Conservation (phyloP, 2,797 vertebrate genomes). For the Thamnophis elegans region DNA sequence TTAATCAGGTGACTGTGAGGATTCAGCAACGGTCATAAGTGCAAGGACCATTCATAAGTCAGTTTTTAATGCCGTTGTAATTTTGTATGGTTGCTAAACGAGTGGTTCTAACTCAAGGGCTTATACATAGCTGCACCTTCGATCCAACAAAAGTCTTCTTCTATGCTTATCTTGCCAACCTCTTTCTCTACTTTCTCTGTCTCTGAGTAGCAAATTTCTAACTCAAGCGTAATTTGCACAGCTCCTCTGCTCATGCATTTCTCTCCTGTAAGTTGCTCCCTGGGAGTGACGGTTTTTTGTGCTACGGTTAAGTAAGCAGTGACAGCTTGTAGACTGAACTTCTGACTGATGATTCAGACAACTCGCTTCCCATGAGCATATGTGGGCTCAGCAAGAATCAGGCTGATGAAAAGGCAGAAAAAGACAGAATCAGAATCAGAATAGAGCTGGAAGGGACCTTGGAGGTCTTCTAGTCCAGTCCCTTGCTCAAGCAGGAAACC, state of each 20-base stretch:
- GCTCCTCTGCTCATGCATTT: neutral
- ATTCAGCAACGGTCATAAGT: neutral
- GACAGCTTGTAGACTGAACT: neutral
- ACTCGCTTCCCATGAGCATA: neutral
- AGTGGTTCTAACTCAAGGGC: neutral
- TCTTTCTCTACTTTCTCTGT: neutral
- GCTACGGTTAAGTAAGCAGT: neutral
- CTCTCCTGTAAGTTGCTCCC: neutral
- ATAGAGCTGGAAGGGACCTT: too few relatives aligned
- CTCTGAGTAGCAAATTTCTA: neutral
- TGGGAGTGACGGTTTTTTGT: neutral
- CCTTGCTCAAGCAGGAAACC: too few relatives aligned
- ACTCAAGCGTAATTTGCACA: neutral
- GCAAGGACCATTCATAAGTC: neutral
- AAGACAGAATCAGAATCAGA: neutral
- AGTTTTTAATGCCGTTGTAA: neutral
- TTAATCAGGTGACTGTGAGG: neutral
- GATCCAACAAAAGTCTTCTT: neutral
- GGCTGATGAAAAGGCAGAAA: neutral
- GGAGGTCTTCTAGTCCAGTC: too few relatives aligned
- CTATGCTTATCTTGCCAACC: neutral
- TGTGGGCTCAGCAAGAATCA: neutral
- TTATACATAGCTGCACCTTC: neutral
- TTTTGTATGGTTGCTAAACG: neutral
- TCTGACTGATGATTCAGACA: neutral